Evolutionary conservation across 2,797 vertebrate genomes (phyloP).

Genomic region (Xenopus petersii): DNA sequence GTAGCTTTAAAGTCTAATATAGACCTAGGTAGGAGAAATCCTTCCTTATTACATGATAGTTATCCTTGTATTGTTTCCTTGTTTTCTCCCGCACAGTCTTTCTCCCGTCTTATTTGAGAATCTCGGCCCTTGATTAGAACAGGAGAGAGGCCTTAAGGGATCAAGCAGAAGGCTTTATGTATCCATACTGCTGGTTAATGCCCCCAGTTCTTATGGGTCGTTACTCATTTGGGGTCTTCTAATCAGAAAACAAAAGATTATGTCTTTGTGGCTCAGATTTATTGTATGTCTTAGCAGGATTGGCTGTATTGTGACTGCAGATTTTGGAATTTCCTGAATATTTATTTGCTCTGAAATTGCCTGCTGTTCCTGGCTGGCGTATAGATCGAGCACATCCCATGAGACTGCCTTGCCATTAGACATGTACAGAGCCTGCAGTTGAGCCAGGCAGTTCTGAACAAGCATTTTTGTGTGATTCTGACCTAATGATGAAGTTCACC

Average conservation of each 20-base stretch:
- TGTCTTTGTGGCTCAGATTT: background rate
- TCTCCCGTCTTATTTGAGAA: slow-evolving; percentile 1
- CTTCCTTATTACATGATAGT: too few species aligned
- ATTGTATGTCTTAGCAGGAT: background rate
- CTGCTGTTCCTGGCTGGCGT: background rate
- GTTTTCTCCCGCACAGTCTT: background rate
- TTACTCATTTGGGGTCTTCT: slow-evolving; percentile 6
- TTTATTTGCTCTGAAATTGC: slow-evolving; percentile 3
- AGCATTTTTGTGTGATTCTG: background rate
- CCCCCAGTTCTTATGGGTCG: slow-evolving; percentile 10
- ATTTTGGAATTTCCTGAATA: background rate
- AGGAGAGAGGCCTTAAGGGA: slow-evolving; percentile 22
- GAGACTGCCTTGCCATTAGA: background rate
- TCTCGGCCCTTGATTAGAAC: background rate
- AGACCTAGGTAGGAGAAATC: too few species aligned
- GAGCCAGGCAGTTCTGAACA: background rate
- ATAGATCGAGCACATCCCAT: background rate
- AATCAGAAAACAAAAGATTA: slow-evolving; percentile 24
- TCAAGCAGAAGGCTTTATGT: background rate
- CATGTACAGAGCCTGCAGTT: background rate
- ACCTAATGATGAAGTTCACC: background rate
- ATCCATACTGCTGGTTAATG: background rate
- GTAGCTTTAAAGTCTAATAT: too few species aligned
- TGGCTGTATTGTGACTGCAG: background rate
- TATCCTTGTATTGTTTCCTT: slow-evolving; percentile 14